phyloP scores from a whole-genome alignment of 2,888 invertebrate species.

The Sinelater perroti region DNA sequence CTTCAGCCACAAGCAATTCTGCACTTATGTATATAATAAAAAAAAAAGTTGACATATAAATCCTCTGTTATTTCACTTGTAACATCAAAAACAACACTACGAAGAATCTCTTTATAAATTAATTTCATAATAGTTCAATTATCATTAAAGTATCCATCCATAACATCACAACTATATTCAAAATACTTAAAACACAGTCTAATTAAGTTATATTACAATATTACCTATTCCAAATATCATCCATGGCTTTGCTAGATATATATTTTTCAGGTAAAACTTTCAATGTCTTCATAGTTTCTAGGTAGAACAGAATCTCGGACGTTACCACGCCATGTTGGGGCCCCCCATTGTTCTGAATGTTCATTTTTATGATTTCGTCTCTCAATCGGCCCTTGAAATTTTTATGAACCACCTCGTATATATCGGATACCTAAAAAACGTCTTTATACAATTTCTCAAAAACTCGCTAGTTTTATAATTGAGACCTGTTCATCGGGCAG shows the following conservation, averaged over 20 bases:
- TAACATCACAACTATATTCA: constrained; percentile 16
- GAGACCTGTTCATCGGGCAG: constrained; percentile 81
- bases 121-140: constrained; percentile 23
- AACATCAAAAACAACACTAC: constrained; percentile 16
- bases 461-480: background rate
- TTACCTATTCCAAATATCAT: constrained; percentile 83
- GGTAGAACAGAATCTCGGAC: constrained; percentile 89
- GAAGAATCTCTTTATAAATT: constrained; percentile 23
- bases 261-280: constrained; percentile 79
- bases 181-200: constrained; percentile 14
- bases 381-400: constrained; percentile 88
- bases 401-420: constrained; percentile 75
- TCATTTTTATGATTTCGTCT: constrained; percentile 84
- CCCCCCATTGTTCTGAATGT: constrained; percentile 94
- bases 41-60: no score
- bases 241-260: constrained; percentile 78
- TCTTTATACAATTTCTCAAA: background rate
- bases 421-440: constrained; percentile 53
- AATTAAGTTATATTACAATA: constrained; percentile 28
- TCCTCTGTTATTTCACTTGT: no score
- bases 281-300: constrained; percentile 84
- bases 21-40: no score
- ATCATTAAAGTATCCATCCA: constrained; percentile 19
- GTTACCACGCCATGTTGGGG: constrained; percentile 96
- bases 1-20: no score